Percentiles rank a stretch among this genome's conserved stretches.
Evolutionary conservation across 2,797 vertebrate genomes (phyloP).

Genomic region (Etheostoma perlongum): DNA sequence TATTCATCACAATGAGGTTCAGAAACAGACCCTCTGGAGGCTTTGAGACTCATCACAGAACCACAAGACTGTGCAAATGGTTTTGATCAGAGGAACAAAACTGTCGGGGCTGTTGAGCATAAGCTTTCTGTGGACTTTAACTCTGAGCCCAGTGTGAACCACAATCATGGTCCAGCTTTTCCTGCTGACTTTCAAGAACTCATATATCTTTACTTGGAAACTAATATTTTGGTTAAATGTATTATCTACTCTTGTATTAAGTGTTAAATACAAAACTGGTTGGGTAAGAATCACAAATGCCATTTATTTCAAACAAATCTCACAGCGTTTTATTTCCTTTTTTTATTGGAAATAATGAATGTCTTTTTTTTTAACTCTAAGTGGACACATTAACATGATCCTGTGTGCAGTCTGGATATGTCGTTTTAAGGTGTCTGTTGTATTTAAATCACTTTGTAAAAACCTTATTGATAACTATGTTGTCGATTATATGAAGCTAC

Average conservation of each 20-base stretch:
- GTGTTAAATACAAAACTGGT: not conserved
- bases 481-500: constrained; percentile 52
- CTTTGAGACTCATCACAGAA: constrained; percentile 25
- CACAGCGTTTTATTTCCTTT: constrained; percentile 21
- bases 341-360: constrained; percentile 47
- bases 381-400: not conserved
- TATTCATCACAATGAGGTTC: constrained; percentile 54
- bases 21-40: constrained; percentile 12
- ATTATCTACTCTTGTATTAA: constrained; percentile 29
- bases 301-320: constrained; percentile 46
- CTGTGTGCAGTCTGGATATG: not conserved
- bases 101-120: not conserved
- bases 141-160: constrained; percentile 11
- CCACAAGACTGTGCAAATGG: constrained; percentile 18
- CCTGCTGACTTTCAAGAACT: constrained; percentile 20
- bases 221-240: constrained; percentile 42
- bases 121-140: constrained; percentile 12
- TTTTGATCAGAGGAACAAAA: constrained; percentile 31
- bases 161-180: constrained; percentile 4
- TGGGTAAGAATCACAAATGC: constrained; percentile 12
- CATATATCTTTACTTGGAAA: constrained; percentile 12
- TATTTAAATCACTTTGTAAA: constrained; percentile 19
- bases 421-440: not conserved
- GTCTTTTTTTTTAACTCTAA: not conserved
- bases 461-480: constrained; percentile 37